These are phyloP conservation scores for Sebastes diploproa DNA, from an alignment of 2,797 vertebrate species.

Conservation along the genomic window DNA sequence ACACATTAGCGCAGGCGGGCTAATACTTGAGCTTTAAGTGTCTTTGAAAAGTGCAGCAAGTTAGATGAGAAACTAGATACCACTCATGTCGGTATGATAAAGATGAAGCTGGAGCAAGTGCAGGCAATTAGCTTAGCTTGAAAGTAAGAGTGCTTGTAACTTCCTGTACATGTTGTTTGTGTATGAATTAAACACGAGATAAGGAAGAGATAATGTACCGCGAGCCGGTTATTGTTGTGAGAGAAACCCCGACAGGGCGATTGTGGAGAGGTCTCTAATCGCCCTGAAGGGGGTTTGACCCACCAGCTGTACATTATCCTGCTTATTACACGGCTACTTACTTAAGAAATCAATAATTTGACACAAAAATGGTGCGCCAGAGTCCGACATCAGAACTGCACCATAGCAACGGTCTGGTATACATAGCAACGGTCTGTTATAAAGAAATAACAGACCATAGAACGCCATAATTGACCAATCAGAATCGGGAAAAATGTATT, in stretches of 20 bases:
- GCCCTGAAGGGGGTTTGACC: too few species aligned
- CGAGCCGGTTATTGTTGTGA: too few species aligned
- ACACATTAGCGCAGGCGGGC: background rate
- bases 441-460: too few species aligned
- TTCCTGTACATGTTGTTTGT: background rate
- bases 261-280: too few species aligned
- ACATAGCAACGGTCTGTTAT: too few species aligned
- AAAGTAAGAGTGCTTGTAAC: background rate
- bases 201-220: accelerated
- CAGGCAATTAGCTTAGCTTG: background rate
- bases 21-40: background rate
- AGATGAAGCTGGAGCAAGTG: background rate
- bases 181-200: background rate
- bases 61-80: background rate
- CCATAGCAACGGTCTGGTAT: too few species aligned
- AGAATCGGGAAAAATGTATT: too few species aligned
- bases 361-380: accelerated
- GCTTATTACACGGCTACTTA: too few species aligned
- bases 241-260: too few species aligned
- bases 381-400: too few species aligned
- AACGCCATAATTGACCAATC: accelerated
- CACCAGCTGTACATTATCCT: accelerated
- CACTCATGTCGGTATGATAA: background rate
- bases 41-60: background rate
- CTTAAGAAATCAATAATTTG: too few species aligned